Evolutionary conservation across 2,797 vertebrate species (phyloP).

Genomic region (Australoheros facetus): DNA sequence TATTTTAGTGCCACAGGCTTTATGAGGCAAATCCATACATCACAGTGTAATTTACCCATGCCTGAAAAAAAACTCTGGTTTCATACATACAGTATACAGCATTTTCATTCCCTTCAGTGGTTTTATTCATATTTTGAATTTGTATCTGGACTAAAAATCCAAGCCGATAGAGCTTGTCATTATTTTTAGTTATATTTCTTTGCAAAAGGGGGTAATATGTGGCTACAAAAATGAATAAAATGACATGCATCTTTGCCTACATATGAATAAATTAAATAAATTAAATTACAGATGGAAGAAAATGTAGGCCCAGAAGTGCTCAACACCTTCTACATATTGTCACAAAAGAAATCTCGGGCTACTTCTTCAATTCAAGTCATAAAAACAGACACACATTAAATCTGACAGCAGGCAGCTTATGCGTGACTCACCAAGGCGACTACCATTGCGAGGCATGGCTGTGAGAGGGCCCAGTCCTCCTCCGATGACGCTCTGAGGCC

Average conservation of each 20-base stretch:
- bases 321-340: not conserved
- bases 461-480: constrained; percentile 93
- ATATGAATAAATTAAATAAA: not conserved
- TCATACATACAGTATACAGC: constrained; percentile 1
- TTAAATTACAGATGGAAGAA: too few relatives aligned
- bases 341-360: not conserved
- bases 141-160: constrained; percentile 1
- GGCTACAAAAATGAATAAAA: not conserved
- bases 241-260: not conserved
- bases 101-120: not conserved
- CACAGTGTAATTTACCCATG: constrained; percentile 11
- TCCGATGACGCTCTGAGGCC: constrained; percentile 95
- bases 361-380: not conserved
- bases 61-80: constrained; percentile 20
- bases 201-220: constrained; percentile 16
- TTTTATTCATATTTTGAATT: not conserved
- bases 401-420: not conserved
- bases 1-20: constrained; percentile 7
- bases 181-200: constrained; percentile 2
- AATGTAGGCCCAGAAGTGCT: not conserved
- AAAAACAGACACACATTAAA: not conserved
- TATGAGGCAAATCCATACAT: constrained; percentile 24
- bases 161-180: not conserved
- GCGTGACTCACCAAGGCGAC: constrained; percentile 88
- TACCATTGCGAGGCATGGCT: constrained; percentile 94